Conservation (phyloP, 2,888 invertebrate genomes). For the Drosophila paranaensis region DNA sequence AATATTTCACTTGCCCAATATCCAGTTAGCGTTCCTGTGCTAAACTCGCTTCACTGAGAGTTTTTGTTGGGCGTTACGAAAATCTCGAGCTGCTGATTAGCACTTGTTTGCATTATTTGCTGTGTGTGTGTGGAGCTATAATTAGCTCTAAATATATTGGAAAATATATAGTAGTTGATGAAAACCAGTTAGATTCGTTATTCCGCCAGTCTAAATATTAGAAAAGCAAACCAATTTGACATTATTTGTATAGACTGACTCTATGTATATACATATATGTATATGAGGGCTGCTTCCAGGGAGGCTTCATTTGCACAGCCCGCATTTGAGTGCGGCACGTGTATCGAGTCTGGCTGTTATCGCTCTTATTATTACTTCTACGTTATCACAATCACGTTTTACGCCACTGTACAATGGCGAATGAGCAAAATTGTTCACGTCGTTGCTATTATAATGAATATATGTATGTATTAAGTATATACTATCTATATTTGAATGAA, state of each 20-base stretch:
- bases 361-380: conserved; percentile 22
- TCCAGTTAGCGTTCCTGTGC: neutral
- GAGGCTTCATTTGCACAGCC: neutral
- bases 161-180: neutral
- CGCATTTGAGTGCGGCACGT: conserved; percentile 23
- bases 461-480: neutral
- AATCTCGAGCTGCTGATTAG: conserved; percentile 2
- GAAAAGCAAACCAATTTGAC: neutral
- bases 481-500: conserved; percentile 2
- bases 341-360: conserved; percentile 34
- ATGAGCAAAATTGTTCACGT: conserved; percentile 27
- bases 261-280: neutral
- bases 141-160: neutral
- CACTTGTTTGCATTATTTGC: conserved; percentile 4
- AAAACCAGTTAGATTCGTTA: neutral
- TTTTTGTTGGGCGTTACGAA: conserved; percentile 6
- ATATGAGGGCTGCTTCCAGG: neutral
- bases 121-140: neutral
- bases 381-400: conserved; percentile 34
- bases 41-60: neutral
- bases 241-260: neutral
- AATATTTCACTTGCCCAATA: neutral
- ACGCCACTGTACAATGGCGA: conserved; percentile 20
- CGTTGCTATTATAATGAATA: conserved; percentile 3
- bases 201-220: too few species aligned